phyloP scores from a whole-genome alignment of 1,140 invertebrate species.

The Bombus waltoni region DNA sequence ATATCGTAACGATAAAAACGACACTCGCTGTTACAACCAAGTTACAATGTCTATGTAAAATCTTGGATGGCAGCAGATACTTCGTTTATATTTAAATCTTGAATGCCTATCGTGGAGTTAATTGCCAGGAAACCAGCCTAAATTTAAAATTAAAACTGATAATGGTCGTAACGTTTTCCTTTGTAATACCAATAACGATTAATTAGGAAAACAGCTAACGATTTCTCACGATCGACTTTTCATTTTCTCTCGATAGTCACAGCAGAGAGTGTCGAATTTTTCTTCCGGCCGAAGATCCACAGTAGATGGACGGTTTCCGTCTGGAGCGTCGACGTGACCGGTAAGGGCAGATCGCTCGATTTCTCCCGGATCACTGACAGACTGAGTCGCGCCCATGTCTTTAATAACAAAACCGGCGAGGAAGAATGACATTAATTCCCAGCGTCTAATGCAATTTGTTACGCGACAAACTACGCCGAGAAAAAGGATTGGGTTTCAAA shows the following conservation, averaged over 20 bases:
- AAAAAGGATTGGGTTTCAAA: conserved; percentile 4
- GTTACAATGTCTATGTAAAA: no score
- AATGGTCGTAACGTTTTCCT: no score
- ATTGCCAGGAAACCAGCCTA: no score
- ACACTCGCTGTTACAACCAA: no score
- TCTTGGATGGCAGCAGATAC: no score
- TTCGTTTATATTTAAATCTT: no score
- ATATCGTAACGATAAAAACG: background rate
- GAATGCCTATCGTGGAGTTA: background rate
- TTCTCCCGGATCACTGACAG: no score
- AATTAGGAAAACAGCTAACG: background rate
- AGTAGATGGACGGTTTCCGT: background rate
- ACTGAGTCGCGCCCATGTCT: background rate
- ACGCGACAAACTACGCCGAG: conserved; percentile 6
- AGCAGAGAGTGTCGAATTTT: background rate
- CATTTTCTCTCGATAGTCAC: background rate
- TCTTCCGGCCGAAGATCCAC: no score
- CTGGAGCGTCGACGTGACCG: background rate
- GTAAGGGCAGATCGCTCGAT: background rate
- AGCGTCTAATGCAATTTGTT: conserved; percentile 26
- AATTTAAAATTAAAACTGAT: no score
- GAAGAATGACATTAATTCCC: conserved; percentile 28
- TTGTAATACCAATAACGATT: background rate
- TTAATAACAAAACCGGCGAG: conserved; percentile 27
- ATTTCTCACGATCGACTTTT: background rate